Evolutionary conservation across 2,113 vertebrate species (phyloP), one percentile per base, ranked within the genome.

Genomic region (Sorex araneus): DNA sequence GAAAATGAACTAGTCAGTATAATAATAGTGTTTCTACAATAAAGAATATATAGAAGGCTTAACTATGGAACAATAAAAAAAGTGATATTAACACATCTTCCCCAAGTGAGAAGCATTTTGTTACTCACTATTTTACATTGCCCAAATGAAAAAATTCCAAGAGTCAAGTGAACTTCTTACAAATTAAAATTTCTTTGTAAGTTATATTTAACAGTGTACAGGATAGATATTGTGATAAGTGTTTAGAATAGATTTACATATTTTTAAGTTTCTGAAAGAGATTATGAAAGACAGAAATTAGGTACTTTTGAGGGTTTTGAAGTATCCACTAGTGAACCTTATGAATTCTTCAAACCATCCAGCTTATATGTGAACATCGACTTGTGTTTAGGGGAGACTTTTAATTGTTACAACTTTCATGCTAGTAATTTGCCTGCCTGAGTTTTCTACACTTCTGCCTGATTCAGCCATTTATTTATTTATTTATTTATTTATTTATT

Each of bases 101-200:
- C 91, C 18, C 3, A 6, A n/a, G 85, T 78, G 66, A 63, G 6
- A 84, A 93, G 47, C 19, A 94, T 74, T 74, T 94, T 66, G n/a
- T 23, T 16, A 21, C 83, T 94, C 77, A 92, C 54, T 73, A 92
- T 69, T 94, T 67, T 81, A 92, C 40, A 32, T 90, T 86, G 54
- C 32, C 57, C 21, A 63, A 93, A 84, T 69, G 9, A 71, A 8
- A 71, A 60, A 84, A 16, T 77, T 67, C 43, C 47, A 79, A 75
- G 27, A 78, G 6, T 83, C 13, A 30, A 28, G 40, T 95, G n/a
- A 66, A 96, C 34, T 60, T 66, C 8, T 64, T 30, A 84, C 32
- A 80, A 32, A 54, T 50, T 50, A 50, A 25, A 18, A 27, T n/a
- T 81, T 85, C 71, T 79, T 70, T 74, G 78, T 34, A 79, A 67